Conservation (phyloP, 2,113 vertebrate genomes). For the Podocnemis expansa region DNA sequence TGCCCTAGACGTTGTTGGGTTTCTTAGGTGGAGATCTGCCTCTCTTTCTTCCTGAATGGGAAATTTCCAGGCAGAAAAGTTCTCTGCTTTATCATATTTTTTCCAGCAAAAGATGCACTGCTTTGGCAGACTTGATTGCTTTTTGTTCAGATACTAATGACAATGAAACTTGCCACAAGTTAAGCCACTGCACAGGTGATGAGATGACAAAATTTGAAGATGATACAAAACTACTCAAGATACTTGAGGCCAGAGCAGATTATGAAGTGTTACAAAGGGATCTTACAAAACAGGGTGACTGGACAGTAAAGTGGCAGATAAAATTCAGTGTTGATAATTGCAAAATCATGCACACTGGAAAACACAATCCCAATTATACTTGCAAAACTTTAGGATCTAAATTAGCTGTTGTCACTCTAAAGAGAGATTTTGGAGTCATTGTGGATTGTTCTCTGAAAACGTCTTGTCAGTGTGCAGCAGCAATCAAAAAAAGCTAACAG, state of each 20-base stretch:
- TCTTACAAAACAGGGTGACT: neutral
- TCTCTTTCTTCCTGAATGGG: neutral
- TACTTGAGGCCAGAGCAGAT: neutral
- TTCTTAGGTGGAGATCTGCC: neutral
- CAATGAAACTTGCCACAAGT: too few relatives aligned
- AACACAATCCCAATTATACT: neutral
- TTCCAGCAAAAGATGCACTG: neutral
- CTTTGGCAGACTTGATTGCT: neutral
- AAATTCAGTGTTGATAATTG: neutral
- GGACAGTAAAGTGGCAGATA: neutral
- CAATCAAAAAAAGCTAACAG: neutral
- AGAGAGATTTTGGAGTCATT: neutral
- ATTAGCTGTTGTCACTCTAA: neutral
- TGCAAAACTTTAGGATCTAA: neutral
- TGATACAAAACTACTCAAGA: neutral
- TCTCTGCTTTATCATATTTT: neutral
- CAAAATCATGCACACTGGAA: neutral
- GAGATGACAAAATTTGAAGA: neutral
- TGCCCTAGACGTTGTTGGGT: neutral
- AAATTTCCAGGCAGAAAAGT: neutral
- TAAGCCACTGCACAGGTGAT: neutral
- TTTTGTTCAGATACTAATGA: neutral
- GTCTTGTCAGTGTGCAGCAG: neutral
- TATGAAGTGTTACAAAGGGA: neutral
- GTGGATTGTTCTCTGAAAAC: neutral